phyloP scores from a whole-genome alignment of 2,113 vertebrate genomes.

The Podarcis raffonei region DNA sequence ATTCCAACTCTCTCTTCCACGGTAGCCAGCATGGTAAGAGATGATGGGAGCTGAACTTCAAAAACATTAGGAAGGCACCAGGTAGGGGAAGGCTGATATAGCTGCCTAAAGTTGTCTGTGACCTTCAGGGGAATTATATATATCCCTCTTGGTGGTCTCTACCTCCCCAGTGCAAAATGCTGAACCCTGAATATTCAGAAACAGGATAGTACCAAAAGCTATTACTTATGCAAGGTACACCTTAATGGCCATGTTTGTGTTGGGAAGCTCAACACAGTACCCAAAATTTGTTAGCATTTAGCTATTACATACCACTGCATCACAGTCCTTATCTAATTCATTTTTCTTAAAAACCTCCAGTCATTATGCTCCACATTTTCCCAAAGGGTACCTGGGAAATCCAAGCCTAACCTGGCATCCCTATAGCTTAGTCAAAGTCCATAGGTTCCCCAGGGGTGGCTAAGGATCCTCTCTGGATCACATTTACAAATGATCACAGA shows the following conservation, averaged over 20 bases:
- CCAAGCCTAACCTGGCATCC: too few relatives aligned
- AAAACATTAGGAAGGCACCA: too few relatives aligned
- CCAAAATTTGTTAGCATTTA: neutral
- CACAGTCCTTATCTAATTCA: neutral
- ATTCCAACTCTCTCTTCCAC: too few relatives aligned
- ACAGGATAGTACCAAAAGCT: neutral
- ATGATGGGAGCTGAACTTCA: too few relatives aligned
- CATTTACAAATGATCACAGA: constrained; percentile 35
- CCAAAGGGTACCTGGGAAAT: neutral
- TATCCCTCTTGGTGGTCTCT: neutral
- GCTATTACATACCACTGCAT: neutral
- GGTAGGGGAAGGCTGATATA: too few relatives aligned
- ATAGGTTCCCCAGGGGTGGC: too few relatives aligned
- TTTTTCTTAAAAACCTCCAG: neutral
- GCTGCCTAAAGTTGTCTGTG: neutral
- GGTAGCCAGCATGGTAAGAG: too few relatives aligned
- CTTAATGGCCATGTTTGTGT: neutral
- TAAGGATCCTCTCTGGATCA: neutral
- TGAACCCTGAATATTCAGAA: neutral
- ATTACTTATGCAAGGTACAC: neutral
- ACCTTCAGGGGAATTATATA: neutral
- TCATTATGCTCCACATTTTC: neutral
- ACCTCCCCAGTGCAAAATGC: neutral
- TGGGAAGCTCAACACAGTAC: neutral
- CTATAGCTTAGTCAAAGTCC: neutral